These are phyloP conservation scores for Poeciliopsis occidentalis DNA, from an alignment of 2,113 vertebrate genomes.

Conservation along the genomic window DNA sequence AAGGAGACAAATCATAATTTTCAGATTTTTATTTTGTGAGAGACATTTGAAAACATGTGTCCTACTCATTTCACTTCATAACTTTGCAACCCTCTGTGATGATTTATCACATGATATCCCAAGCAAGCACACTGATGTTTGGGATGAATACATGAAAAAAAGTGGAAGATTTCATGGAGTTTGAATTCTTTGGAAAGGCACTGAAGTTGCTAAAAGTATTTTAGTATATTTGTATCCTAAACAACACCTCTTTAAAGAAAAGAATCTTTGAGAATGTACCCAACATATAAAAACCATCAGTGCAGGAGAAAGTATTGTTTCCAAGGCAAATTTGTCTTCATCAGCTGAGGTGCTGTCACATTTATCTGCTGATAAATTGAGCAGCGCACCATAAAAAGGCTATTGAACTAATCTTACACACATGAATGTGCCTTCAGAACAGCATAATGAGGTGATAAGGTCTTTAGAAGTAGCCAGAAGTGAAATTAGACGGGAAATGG, in stretches of 20 bases:
- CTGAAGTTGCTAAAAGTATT: background rate
- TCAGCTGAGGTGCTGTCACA: constrained; percentile 34
- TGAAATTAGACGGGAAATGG: constrained; percentile 43
- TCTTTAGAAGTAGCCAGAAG: constrained; percentile 41
- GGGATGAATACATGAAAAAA: background rate
- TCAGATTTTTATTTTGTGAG: background rate
- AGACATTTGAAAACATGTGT: background rate
- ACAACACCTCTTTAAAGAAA: background rate
- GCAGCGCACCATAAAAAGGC: constrained; percentile 29
- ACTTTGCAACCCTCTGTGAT: background rate
- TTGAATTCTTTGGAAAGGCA: background rate
- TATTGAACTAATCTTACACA: constrained; percentile 46
- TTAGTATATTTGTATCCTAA: background rate
- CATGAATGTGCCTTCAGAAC: constrained; percentile 49
- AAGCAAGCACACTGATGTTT: background rate
- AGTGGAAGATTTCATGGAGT: background rate
- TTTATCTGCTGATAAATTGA: constrained; percentile 43
- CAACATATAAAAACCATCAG: constrained; percentile 23
- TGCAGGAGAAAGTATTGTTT: constrained; percentile 32
- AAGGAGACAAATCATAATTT: background rate
- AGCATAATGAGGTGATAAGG: constrained; percentile 46
- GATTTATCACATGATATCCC: background rate
- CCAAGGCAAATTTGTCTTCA: constrained; percentile 43
- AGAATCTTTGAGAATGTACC: constrained; percentile 18
- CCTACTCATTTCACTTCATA: background rate